Evolutionary conservation across 2,888 invertebrate species (phyloP).

Genomic region (Dasypolia templi): DNA sequence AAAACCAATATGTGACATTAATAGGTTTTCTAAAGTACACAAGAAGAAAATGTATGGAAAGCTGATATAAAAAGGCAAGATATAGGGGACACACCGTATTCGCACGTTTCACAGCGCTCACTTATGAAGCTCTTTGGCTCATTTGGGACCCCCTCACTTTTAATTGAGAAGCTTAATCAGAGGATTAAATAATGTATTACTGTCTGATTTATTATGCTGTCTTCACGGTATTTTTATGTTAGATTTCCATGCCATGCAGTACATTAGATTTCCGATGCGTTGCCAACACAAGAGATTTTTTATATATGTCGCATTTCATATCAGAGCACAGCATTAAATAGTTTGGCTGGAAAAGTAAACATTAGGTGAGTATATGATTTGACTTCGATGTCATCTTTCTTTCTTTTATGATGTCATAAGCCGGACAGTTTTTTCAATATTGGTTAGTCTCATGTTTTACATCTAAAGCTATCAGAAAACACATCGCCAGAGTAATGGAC

Average conservation of each 20-base stretch:
- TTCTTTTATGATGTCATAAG: no score
- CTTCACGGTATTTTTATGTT: constrained; percentile 12
- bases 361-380: background rate
- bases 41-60: background rate
- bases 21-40: background rate
- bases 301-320: background rate
- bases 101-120: constrained; percentile 6
- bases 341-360: background rate
- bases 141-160: constrained; percentile 44
- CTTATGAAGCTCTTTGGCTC: constrained; percentile 47
- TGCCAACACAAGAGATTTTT: background rate
- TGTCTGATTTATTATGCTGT: constrained; percentile 37
- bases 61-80: background rate
- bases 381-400: background rate
- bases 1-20: no score
- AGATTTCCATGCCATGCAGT: no score
- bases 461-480: background rate
- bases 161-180: constrained; percentile 51
- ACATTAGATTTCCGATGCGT: background rate
- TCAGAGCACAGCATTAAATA: background rate
- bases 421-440: background rate
- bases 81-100: background rate
- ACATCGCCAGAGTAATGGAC: background rate
- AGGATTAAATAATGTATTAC: constrained; percentile 41
- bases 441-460: background rate